Percentiles rank a stretch among this genome's conserved stretches.
Evolutionary conservation across 2,797 vertebrate species (phyloP).

Genomic region (Tympanoctomys barrerae): DNA sequence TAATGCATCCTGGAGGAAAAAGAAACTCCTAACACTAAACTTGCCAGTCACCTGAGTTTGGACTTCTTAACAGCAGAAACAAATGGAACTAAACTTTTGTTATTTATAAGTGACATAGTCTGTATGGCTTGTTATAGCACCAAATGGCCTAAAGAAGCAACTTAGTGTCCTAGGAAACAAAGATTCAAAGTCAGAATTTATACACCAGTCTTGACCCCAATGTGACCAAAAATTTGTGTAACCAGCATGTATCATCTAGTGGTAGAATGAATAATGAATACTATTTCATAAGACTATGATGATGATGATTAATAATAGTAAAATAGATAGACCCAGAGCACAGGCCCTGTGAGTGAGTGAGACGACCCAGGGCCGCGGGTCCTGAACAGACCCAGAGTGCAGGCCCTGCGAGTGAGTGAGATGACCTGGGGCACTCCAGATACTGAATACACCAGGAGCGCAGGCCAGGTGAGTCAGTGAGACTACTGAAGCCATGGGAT

Average conservation of each 20-base stretch:
- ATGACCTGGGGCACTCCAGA: no score
- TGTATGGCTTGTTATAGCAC: not conserved
- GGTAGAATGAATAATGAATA: not conserved
- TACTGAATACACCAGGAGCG: no score
- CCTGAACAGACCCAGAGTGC: no score
- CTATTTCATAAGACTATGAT: not conserved
- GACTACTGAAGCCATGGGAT: no score
- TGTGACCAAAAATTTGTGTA: not conserved
- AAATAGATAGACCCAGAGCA: not conserved
- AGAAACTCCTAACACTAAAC: not conserved
- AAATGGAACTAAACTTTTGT: not conserved
- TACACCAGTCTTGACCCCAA: not conserved
- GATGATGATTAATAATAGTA: not conserved
- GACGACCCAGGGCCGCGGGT: no score
- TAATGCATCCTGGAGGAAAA: not conserved
- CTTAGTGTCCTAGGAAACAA: not conserved
- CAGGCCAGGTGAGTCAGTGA: no score
- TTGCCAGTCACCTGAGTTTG: no score
- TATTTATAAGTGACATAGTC: not conserved
- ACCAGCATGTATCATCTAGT: not conserved
- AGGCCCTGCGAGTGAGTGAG: no score
- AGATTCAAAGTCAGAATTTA: not conserved
- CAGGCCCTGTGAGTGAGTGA: no score
- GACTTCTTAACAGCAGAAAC: not conserved
- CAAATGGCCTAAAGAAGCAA: not conserved